phyloP scores from a whole-genome alignment of 2,797 vertebrate species.

The Mallotus villosus region DNA sequence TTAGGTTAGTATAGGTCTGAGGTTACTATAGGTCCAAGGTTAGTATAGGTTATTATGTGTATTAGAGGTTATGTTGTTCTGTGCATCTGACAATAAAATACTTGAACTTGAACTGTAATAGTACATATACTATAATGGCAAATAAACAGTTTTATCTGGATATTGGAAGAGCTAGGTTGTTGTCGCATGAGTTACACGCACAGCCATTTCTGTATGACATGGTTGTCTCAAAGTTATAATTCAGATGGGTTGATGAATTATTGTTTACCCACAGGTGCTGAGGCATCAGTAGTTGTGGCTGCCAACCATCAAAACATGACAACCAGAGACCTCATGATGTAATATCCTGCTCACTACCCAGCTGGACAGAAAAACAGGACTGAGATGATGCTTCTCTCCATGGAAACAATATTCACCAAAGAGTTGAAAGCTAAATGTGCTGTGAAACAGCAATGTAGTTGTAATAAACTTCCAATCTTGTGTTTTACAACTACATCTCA shows the following conservation, averaged over 20 bases:
- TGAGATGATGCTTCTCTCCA: not conserved
- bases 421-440: no score
- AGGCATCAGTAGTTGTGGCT: not conserved
- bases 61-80: no score
- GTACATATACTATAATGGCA: no score
- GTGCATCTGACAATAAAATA: no score
- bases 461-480: no score
- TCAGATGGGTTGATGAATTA: not conserved
- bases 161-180: no score
- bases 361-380: not conserved
- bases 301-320: not conserved
- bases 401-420: not conserved
- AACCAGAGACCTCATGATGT: not conserved
- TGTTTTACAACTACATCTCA: no score
- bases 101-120: no score
- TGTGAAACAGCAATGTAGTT: conserved; percentile 16
- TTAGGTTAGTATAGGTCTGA: no score
- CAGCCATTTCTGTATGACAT: not conserved
- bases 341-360: not conserved
- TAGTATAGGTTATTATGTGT: no score
- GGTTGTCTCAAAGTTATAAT: not conserved
- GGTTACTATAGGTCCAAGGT: no score
- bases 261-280: not conserved
- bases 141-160: not conserved
- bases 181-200: not conserved